These are phyloP conservation scores for Gallinago stenura DNA, from an alignment of 2,797 vertebrate species.

Conservation along the genomic window DNA sequence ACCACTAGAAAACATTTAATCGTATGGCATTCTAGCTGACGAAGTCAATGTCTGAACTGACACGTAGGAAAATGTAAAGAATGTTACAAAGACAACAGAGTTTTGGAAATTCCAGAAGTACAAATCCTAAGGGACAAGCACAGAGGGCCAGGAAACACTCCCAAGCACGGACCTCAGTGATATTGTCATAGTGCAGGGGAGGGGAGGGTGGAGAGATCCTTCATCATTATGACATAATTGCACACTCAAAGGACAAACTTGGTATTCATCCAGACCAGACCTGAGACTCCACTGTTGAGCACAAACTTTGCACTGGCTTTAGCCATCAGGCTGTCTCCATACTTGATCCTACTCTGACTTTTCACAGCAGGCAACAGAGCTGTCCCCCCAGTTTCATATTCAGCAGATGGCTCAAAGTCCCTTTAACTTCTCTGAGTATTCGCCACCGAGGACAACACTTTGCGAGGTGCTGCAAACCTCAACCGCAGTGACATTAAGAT, in stretches of 20 bases:
- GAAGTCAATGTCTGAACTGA: background rate
- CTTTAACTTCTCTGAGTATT: background rate
- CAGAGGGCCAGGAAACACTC: background rate
- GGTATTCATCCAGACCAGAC: background rate
- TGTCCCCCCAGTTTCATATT: background rate
- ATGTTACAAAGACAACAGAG: background rate
- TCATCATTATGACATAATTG: background rate
- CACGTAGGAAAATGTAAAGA: accelerated
- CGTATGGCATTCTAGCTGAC: background rate
- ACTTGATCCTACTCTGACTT: background rate
- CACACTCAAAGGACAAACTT: background rate
- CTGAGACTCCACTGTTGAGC: background rate
- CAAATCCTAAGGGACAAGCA: background rate
- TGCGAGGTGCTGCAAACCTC: background rate
- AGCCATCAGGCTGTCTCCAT: background rate
- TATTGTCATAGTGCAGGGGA: accelerated
- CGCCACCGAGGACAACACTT: background rate
- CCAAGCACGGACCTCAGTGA: background rate
- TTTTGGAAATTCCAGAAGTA: background rate
- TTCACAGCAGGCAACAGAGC: background rate
- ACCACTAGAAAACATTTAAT: background rate
- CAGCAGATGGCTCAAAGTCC: background rate
- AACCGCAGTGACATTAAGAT: accelerated
- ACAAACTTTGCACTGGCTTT: background rate
- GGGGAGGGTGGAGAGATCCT: background rate